Evolutionary conservation across 2,113 vertebrate genomes (phyloP).

Genomic region (Columbina picui): DNA sequence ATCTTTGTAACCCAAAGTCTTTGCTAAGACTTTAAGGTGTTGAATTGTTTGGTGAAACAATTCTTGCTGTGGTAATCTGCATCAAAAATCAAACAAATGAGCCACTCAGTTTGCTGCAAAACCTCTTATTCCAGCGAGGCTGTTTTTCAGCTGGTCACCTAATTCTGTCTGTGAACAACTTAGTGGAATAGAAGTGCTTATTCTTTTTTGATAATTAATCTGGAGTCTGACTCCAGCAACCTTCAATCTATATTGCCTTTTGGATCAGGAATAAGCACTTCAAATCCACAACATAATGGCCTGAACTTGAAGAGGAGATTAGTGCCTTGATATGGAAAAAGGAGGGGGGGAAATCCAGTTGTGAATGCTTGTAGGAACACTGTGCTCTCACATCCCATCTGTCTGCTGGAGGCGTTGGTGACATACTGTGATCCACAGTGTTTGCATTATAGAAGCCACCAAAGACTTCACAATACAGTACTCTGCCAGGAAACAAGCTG

Average conservation of each 20-base stretch:
- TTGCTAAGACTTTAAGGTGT: background rate
- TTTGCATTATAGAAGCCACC: background rate
- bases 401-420: background rate
- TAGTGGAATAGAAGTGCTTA: background rate
- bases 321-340: background rate
- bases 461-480: background rate
- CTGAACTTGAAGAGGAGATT: background rate
- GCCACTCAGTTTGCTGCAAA: background rate
- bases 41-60: background rate
- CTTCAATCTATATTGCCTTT: background rate
- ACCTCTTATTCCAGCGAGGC: background rate
- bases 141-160: background rate
- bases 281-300: background rate
- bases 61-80: background rate
- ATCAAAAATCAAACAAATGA: background rate
- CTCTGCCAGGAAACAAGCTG: background rate
- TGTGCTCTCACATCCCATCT: background rate
- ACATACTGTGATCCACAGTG: background rate
- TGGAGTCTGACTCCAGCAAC: background rate
- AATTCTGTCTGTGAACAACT: background rate
- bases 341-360: background rate
- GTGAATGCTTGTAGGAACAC: background rate
- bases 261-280: background rate
- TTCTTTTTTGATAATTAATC: background rate
- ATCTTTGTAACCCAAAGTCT: background rate